Conservation (phyloP, 2,888 invertebrate genomes). For the Callyntrura guangdongensis region DNA sequence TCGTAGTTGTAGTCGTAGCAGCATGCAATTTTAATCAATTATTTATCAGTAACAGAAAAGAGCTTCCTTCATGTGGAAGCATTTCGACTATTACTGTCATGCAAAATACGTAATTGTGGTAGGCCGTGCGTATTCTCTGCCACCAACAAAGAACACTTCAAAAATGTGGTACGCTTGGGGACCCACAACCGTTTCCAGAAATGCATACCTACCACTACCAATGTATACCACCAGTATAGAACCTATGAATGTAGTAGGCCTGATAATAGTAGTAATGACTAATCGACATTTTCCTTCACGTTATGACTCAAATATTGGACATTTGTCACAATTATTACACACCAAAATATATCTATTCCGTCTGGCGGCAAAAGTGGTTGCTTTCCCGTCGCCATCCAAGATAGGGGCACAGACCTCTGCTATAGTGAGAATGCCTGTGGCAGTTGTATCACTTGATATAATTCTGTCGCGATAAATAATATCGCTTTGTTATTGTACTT, state of each 20-base stretch:
- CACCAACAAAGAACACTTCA: background rate
- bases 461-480: conserved; percentile 59
- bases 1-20: background rate
- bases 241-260: background rate
- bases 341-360: background rate
- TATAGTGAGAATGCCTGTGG: background rate
- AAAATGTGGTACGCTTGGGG: background rate
- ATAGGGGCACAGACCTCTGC: background rate
- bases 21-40: conserved; percentile 68
- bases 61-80: background rate
- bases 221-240: background rate
- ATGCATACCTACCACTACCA: background rate
- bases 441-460: conserved; percentile 37
- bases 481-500: conserved; percentile 55
- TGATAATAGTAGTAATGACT: conserved; percentile 41
- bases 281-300: conserved; percentile 53
- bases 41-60: conserved; percentile 47
- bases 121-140: background rate
- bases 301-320: conserved; percentile 43
- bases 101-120: conserved; percentile 6
- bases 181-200: background rate
- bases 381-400: background rate
- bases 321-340: conserved; percentile 51
- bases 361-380: conserved; percentile 6
- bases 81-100: background rate